Evolutionary conservation across 2,797 vertebrate genomes (phyloP).

Genomic region (Pampus argenteus): DNA sequence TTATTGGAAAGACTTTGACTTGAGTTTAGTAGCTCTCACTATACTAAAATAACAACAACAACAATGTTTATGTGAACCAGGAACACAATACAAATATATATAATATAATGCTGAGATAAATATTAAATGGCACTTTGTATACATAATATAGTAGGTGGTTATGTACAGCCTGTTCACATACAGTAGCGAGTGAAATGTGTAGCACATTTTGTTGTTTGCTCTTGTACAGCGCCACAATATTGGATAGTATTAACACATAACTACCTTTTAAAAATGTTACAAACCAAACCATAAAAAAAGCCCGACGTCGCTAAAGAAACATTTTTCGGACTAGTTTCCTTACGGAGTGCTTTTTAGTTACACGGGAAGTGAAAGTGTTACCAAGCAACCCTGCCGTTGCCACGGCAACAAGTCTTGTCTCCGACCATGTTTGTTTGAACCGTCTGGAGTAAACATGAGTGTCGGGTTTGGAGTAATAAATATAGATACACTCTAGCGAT

Average conservation of each 20-base stretch:
- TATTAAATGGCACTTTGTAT: too few relatives aligned
- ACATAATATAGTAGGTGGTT: too few relatives aligned
- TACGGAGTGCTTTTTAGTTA: constrained; percentile 33
- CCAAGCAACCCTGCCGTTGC: constrained; percentile 55
- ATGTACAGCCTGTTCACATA: neutral
- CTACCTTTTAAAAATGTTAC: neutral
- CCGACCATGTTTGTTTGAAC: constrained; percentile 49
- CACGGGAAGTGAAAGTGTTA: constrained; percentile 67
- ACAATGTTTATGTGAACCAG: too few relatives aligned
- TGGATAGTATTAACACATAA: neutral
- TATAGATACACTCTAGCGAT: neutral
- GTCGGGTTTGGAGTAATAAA: neutral
- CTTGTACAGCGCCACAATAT: neutral
- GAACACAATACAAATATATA: too few relatives aligned
- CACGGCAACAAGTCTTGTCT: constrained; percentile 53
- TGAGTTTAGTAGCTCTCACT: neutral
- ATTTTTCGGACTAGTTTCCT: constrained; percentile 33
- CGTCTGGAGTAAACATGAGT: neutral
- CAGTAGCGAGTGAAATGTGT: too few relatives aligned
- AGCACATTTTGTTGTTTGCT: neutral
- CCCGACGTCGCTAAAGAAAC: neutral
- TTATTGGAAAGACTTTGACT: neutral
- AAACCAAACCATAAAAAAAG: neutral
- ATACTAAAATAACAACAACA: too few relatives aligned
- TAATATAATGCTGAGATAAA: too few relatives aligned